Base-by-base conservation (phyloP, 2,113 vertebrate genomes). In the Pardalotus punctatus region DNA sequence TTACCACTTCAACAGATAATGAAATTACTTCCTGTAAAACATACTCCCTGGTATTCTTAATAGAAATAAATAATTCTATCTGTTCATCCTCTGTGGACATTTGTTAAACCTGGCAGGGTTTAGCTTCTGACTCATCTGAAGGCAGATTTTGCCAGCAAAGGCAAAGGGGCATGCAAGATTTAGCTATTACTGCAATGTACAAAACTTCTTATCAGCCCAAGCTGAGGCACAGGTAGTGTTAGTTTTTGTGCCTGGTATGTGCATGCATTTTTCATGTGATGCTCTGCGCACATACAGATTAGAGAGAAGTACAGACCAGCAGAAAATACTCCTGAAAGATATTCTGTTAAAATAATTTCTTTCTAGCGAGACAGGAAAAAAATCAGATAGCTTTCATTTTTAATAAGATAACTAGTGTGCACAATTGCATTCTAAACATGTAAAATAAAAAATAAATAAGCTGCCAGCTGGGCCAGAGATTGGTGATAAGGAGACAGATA, bases 31-130 rank as follows among this genome's bases (percentile, higher is more conserved):
- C 62, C 74, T 82, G 58, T 87, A 85, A 95, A 96, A 91, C 81
- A 88, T 72, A 93, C 90, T 91, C 78, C 80, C 73, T 82, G 81
- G 79, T 82, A 82, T 90, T 91, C 87, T 73, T 93, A 97, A 95
- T 80, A 84, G 94, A 94, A 94, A 95, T 89, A 87, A 76, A 86
- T 94, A 95, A 89, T 95, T 94, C 81, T 81, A 3, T 95, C 82
- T 92, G 50, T 83, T 92, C 86, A 71, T 88, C 58, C 84, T 80
- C 89, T 85, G 58, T 94, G 78, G 69, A 60, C 53, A 73, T 87
- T 97, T 85, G 45, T 94, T 89, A 94, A 87, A 93, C 66, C 73
- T 76, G 81, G 45, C 90, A 90, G 61, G 57, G 13, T 88, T 92
- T 77, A 84, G 36, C 60, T 88, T 93, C 72, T 94, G 95, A 83